Base-by-base conservation (phyloP, 2,113 vertebrate genomes). In the Leptocoma aspasia region DNA sequence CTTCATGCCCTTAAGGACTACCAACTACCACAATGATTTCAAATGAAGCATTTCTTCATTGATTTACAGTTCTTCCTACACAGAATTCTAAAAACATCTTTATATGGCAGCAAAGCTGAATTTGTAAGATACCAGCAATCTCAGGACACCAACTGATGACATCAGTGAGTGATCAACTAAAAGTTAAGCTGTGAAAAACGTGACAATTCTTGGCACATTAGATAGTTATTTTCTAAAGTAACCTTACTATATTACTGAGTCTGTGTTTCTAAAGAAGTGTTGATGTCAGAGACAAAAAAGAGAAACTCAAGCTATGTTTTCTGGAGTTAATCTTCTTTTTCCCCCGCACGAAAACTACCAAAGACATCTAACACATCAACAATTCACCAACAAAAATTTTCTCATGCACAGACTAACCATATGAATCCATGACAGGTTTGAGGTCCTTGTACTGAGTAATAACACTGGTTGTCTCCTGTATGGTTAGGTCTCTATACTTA, bases 401-500 rank as follows among this genome's bases (percentile, higher is more conserved):
- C 33, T 69, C 39, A 53, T 16, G 53, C 70, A 37, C 30, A 82
- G 47, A 97, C 97, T 98, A 95, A 99, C 99, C 99, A 88, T 99
- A 99, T 39, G 98, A 98, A 97, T 99, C 99, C 98, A 99, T 98
- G 57, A 99, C 97, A 45, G 99, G 99, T 95, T 99, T 99, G 96
- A 99, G 98, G 96, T 99, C 99, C 98, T 99, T 99, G 97, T 99
- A 99, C 44, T 99, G 98, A 60, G 98, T 97, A 95, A 99, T 99
- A 95, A 99, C 99, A 84, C 98, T 99, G 89, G 98, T 98, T 54
- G 99, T 99, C 96, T 99, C 99, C 61, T 99, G 99, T 82, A 99
- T 98, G 59, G 99, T 99, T 86, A 99, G 95, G 95, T 99, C 99
- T 98, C 98, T 99, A 89, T 99, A 99, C 95, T 99, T 99, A 96